These are phyloP conservation scores for pig (Sus scrofa) DNA, from an alignment of 2,113 vertebrate genomes.

Conservation along the genomic window T2T-Sscrofa CM000818.6:117687001-117687500, in stretches of 20 bases:
- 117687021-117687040: neutral
- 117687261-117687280: neutral
- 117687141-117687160: neutral
- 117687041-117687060: neutral
- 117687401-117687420: neutral
- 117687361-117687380: neutral
- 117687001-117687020: conserved; percentile 57
- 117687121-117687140: neutral
- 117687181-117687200: neutral
- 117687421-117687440: neutral
- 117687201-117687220: neutral
- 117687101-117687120: neutral
- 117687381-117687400: neutral
- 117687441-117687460: neutral
- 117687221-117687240: no score
- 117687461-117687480: neutral
- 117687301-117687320: neutral
- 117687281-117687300: neutral
- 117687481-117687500: neutral
- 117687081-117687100: neutral
- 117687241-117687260: no score
- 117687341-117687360: no score
- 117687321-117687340: rapidly evolving
- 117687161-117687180: neutral
- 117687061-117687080: neutral